These are phyloP conservation scores for Achatina immaculata DNA, from an alignment of 1,140 invertebrate species.

Conservation along the genomic window DNA sequence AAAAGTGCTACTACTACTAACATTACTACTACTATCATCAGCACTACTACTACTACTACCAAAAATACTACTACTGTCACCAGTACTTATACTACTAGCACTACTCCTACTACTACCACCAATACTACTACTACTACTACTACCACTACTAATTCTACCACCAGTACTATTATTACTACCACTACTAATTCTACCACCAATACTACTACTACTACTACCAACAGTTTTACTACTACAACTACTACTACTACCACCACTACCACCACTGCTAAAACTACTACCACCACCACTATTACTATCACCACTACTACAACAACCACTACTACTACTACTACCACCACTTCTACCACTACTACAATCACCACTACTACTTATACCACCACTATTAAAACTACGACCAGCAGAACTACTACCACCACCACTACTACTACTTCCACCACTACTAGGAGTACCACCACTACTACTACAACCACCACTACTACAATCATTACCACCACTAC, in stretches of 20 bases:
- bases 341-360: background rate
- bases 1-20: no score
- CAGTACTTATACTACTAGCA: background rate
- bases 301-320: background rate
- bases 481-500: conserved; percentile 24
- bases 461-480: conserved; percentile 25
- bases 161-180: background rate
- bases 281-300: background rate
- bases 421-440: background rate
- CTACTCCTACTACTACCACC: conserved; percentile 5
- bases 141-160: background rate
- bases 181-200: background rate
- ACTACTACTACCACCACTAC: background rate
- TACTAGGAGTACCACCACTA: conserved; percentile 1
- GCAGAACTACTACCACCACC: background rate
- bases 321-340: background rate
- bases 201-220: background rate
- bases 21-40: no score
- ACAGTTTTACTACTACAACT: background rate
- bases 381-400: background rate
- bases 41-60: no score
- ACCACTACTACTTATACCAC: background rate
- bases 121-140: conserved; percentile 5
- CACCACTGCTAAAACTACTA: background rate
- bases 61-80: background rate